These are phyloP conservation scores for Cataglyphis livida DNA, from an alignment of 2,888 invertebrate species.

Conservation along the genomic window DNA sequence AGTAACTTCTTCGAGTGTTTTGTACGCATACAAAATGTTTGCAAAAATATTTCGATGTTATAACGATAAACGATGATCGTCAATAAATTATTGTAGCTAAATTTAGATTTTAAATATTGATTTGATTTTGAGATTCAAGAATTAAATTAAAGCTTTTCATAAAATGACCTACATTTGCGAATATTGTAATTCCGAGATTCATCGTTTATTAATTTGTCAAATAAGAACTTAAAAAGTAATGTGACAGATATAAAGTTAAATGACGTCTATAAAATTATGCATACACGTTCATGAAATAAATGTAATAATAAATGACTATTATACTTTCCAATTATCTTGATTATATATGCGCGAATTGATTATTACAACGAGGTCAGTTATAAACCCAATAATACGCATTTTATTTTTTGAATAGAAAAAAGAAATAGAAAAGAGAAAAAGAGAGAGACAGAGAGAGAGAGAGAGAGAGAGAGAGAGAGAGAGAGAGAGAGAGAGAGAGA, in stretches of 20 bases:
- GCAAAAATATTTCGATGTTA: not conserved
- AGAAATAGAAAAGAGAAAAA: no score
- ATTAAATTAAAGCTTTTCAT: not conserved
- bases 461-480: no score
- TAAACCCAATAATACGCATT: not conserved
- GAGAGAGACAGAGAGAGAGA: not conserved
- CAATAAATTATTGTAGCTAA: not conserved
- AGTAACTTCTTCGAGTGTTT: not conserved
- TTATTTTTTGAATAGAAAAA: not conserved
- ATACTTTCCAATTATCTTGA: not conserved
- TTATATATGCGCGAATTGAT: not conserved
- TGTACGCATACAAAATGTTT: not conserved
- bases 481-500: not conserved
- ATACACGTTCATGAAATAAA: not conserved
- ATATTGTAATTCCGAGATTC: not conserved
- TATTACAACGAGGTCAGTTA: conserved; percentile 19
- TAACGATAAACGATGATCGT: not conserved
- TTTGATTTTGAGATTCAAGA: not conserved
- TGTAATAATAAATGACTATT: not conserved
- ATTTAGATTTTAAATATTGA: not conserved
- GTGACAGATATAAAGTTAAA: not conserved
- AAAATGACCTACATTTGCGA: conserved; percentile 1
- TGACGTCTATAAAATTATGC: not conserved
- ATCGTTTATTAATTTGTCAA: not conserved
- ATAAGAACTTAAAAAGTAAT: conserved; percentile 1